Evolutionary conservation across 1,140 invertebrate species (phyloP), one percentile per base, ranked within the genome.

Genomic region (Drosophila repleta): DNA sequence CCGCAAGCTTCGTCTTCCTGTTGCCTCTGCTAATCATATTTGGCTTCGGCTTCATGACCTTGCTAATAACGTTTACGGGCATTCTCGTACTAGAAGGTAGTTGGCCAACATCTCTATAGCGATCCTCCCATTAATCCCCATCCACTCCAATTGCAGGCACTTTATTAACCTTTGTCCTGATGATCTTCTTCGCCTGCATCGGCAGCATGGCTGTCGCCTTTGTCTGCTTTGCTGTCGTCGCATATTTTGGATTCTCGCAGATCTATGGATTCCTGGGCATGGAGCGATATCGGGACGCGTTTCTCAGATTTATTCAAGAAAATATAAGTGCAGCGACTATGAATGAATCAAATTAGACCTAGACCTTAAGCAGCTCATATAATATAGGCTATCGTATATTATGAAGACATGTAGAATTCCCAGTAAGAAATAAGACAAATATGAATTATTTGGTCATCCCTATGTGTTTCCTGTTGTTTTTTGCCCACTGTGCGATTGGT

Each of bases 61-160:
- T 91, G 51, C n/a, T 78, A 5, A 81, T 91, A 60, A 90, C 91
- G 0, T 87, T 91, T 43, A 90, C 84, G 1, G 90, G 91, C 17
- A 80, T 91, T 53, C 57, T 91, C 3, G 65, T 91, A 5, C 66
- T 91, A 5, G 90, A 91, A 78, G 90, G 90, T 91, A 65, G 45
- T 67, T 45, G 18, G n/a, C n/a, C n/a, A n/a, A n/a, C n/a, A n/a
- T 32, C 46, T 21, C 20, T 49, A 11, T 17, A 15, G 6, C 7
- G 21, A 26, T 20, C 7, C 2, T 13, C 3, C 15, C 0, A 29
- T 17, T 51, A 17, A 5, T 11, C n/a, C n/a, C n/a, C n/a, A 18
- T 18, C 6, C 8, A 2, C 15, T 43, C 5, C 29, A 21, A 32
- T 13, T 37, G 5, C 15, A 91, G 90, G 90, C 24, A 91, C 90